phyloP scores from a whole-genome alignment of 2,888 invertebrate species.

The Drosophila flavopinicola region DNA sequence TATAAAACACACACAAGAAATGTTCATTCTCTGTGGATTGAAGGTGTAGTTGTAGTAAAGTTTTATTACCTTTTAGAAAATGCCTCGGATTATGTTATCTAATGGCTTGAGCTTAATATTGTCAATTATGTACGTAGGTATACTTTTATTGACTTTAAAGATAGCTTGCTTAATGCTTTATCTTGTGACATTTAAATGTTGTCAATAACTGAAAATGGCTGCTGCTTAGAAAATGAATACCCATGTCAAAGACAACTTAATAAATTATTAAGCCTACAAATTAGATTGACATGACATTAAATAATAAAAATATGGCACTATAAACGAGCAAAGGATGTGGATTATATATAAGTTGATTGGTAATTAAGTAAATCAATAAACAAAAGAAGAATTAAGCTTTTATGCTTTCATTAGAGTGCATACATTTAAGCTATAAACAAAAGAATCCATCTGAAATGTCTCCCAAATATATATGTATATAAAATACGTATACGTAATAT shows the following conservation, averaged over 20 bases:
- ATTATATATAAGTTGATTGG: neutral
- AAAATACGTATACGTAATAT: slow-evolving; percentile 1
- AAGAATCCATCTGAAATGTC: neutral
- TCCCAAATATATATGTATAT: neutral
- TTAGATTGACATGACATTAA: neutral
- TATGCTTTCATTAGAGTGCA: too few relatives aligned
- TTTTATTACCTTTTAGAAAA: neutral
- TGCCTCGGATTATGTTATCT: neutral
- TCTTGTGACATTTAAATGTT: slow-evolving; percentile 1
- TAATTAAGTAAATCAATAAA: too few relatives aligned
- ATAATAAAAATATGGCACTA: too few relatives aligned
- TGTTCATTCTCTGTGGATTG: neutral
- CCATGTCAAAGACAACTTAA: slow-evolving; percentile 1
- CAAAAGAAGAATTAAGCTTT: too few relatives aligned
- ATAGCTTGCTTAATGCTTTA: neutral
- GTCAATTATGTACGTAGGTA: neutral
- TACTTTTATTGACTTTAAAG: neutral
- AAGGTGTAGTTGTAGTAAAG: neutral
- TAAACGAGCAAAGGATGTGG: neutral
- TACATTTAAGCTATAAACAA: too few relatives aligned
- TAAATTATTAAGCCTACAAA: neutral
- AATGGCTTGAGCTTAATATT: neutral
- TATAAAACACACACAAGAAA: slow-evolving; percentile 6
- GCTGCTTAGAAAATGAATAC: neutral
- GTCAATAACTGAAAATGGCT: neutral